Base-by-base conservation (phyloP, 2,113 vertebrate genomes). In the Nibea coibor region DNA sequence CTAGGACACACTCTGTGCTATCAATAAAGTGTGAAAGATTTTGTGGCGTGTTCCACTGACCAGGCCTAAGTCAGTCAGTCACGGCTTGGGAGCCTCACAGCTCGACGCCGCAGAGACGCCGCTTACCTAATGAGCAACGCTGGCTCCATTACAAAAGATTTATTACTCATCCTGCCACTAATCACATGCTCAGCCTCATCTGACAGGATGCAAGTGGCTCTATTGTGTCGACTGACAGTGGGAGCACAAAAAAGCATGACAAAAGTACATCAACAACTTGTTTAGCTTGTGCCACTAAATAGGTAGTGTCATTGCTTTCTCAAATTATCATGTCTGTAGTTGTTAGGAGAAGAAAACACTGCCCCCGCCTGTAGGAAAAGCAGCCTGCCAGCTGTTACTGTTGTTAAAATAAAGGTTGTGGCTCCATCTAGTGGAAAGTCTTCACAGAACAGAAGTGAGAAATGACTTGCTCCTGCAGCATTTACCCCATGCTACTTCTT, bases 351-450 rank as follows among this genome's bases (percentile, higher is more conserved):
- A 39, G 74, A 14, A 35, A 81, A 80, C 47, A 65, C 48, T 43
- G 57, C 47, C 72, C 22, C 35, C 74, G 76, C 31, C 16, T 77
- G 82, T 26, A 51, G 62, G 72, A 66, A 61, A 10, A 73, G 35
- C 71, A 65, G 31, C 61, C n/a, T 31, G 67, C 54, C 89, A 91
- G 83, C 84, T 90, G 89, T 75, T 89, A 79, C 72, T 69, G 85
- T 24, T 66, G 81, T 57, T 51, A 87, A 87, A 72, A 80, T 73
- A 58, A 87, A 70, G 85, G 65, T 72, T 51, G 72, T 48, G n/a
- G 72, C 86, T 3, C 88, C 88, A 92, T 88, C 93, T 91, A 89
- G 88, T 84, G 89, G 84, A 11, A 8, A 2, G 2, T 11, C 48
- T 19, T 22, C 42, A 65, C 10, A 39, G 43, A 3, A 14, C 14